Conservation (phyloP, 2,797 vertebrate species). For the Phrynocephalus guinanensis region DNA sequence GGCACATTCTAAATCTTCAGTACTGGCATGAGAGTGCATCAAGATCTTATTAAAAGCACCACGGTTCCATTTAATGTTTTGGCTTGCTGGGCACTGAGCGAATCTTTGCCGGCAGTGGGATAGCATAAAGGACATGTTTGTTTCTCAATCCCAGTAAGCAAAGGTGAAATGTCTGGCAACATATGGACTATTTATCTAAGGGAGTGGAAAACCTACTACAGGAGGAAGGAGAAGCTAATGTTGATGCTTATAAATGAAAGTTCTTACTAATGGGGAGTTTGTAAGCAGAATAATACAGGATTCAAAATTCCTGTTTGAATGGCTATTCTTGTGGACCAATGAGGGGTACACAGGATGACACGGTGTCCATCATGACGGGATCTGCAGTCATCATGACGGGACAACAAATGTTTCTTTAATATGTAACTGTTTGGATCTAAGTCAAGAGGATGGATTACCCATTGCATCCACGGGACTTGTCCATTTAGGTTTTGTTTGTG, state of each 20-base stretch:
- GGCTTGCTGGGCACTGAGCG: constrained; percentile 15
- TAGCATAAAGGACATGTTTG: background rate
- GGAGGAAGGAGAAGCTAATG: constrained; percentile 35
- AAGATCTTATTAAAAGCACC: constrained; percentile 40
- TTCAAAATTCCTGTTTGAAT: constrained; percentile 26
- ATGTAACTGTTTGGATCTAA: too few relatives aligned
- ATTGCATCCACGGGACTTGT: too few relatives aligned
- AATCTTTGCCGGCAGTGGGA: constrained; percentile 26
- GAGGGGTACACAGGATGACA: background rate
- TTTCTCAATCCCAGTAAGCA: constrained; percentile 21
- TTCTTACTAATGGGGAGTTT: constrained; percentile 30
- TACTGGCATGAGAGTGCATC: constrained; percentile 31
- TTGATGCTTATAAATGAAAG: too few relatives aligned
- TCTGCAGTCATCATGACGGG: background rate
- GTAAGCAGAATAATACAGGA: constrained; percentile 26
- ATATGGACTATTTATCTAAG: constrained; percentile 31
- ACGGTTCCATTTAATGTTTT: constrained; percentile 46
- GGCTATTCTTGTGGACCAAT: background rate
- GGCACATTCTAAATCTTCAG: constrained; percentile 38
- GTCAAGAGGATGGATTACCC: too few relatives aligned
- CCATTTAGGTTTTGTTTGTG: too few relatives aligned
- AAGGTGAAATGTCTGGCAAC: constrained; percentile 28
- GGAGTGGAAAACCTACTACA: background rate
- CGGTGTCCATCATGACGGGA: background rate
- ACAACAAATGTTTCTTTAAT: background rate